Percentiles rank a stretch among this genome's conserved stretches.
phyloP scores from a whole-genome alignment of 2,797 vertebrate genomes.

The Danionella dracula region DNA sequence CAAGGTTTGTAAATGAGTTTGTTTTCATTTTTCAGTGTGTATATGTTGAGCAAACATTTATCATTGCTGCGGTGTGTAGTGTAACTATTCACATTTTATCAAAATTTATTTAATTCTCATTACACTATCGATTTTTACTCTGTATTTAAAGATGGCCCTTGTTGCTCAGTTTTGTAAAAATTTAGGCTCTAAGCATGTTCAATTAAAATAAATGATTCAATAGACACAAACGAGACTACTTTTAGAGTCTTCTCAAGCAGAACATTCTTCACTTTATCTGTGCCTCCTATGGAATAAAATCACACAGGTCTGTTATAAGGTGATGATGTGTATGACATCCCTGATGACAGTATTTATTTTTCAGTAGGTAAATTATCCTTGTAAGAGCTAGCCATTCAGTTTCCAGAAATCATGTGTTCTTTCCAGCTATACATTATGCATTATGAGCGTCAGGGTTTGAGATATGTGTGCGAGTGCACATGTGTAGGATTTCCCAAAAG shows the following conservation, averaged over 20 bases:
- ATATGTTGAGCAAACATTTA: too few relatives aligned
- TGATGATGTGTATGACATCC: neutral
- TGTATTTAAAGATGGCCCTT: too few relatives aligned
- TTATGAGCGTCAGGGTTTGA: slow-evolving; percentile 42
- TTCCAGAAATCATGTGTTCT: slow-evolving; percentile 35
- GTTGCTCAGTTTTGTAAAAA: neutral
- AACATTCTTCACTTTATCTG: neutral
- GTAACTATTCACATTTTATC: too few relatives aligned
- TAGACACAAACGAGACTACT: neutral
- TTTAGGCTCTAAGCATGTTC: neutral
- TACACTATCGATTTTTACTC: too few relatives aligned
- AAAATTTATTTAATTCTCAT: too few relatives aligned
- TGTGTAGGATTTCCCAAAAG: slow-evolving; percentile 29
- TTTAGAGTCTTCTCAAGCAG: neutral
- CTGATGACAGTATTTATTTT: neutral
- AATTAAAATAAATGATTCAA: neutral
- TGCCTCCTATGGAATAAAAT: neutral
- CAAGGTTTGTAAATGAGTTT: too few relatives aligned
- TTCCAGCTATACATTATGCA: slow-evolving; percentile 40
- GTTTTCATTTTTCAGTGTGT: too few relatives aligned
- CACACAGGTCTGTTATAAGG: neutral
- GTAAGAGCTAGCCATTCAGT: slow-evolving; percentile 31
- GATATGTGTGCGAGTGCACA: slow-evolving; percentile 3
- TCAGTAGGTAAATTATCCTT: neutral
- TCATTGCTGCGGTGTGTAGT: too few relatives aligned